Evolutionary conservation across 2,888 invertebrate genomes (phyloP).

Genomic region (Monoplex corrugatus): DNA sequence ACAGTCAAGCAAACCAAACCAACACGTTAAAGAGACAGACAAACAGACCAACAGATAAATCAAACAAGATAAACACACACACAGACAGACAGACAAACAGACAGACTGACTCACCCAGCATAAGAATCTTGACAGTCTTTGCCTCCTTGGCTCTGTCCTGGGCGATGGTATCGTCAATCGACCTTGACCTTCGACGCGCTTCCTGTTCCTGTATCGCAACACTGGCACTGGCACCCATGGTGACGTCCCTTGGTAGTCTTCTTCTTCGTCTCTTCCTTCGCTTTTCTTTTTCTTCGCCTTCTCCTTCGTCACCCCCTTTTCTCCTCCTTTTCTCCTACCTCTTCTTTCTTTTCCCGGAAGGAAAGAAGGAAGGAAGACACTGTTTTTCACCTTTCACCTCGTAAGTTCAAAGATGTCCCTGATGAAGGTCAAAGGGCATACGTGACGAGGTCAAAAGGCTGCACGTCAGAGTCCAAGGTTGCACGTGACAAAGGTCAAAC

Average conservation of each 20-base stretch:
- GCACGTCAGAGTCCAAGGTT: too few species aligned
- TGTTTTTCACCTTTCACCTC: not conserved
- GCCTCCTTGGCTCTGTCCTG: conserved; percentile 51
- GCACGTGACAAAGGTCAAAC: too few species aligned
- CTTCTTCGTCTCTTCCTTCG: not conserved
- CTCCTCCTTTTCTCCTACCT: not conserved
- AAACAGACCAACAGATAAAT: too few species aligned
- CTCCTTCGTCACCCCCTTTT: not conserved
- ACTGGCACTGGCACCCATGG: conserved; percentile 56
- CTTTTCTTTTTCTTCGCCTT: not conserved
- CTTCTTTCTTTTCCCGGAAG: too few species aligned
- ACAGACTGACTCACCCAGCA: conserved; percentile 52
- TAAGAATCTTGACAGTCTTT: conserved; percentile 53
- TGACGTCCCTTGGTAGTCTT: not conserved
- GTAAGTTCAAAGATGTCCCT: too few species aligned
- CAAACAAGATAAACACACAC: not conserved
- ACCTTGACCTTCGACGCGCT: conserved; percentile 55
- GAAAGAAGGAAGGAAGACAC: not conserved
- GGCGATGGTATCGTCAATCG: conserved; percentile 55
- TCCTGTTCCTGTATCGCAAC: conserved; percentile 56
- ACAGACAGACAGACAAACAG: not conserved
- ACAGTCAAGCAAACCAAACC: too few species aligned
- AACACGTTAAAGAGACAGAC: too few species aligned
- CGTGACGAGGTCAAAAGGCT: too few species aligned
- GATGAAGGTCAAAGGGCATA: too few species aligned